Evolutionary conservation across 1,140 invertebrate species (phyloP).

Genomic region (Orchesella cincta): DNA sequence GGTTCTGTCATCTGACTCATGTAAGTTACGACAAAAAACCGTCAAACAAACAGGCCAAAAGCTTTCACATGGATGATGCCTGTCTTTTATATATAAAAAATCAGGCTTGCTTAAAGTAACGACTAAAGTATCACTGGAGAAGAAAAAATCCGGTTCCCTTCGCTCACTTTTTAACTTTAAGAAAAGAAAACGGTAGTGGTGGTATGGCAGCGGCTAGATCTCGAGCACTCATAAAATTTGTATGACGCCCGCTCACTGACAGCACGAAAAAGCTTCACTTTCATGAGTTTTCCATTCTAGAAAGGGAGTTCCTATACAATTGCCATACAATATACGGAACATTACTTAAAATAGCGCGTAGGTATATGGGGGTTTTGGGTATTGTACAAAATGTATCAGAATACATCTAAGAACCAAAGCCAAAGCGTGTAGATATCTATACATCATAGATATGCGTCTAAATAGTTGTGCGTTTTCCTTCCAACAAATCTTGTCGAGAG

Average conservation of each 20-base stretch:
- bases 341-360: neutral
- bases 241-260: conserved; percentile 21
- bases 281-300: conserved; percentile 3
- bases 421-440: too few species aligned
- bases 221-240: conserved; percentile 24
- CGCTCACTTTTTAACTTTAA: conserved; percentile 4
- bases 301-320: neutral
- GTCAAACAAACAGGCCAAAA: neutral
- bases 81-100: conserved; percentile 5
- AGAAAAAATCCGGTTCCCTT: conserved; percentile 13
- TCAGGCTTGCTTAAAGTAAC: neutral
- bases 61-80: neutral
- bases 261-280: conserved; percentile 11
- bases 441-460: neutral
- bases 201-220: too few species aligned
- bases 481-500: neutral
- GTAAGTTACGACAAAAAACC: neutral
- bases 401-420: too few species aligned
- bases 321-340: neutral
- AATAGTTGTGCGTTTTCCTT: neutral
- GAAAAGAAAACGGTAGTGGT: neutral
- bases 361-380: neutral
- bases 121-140: conserved; percentile 5
- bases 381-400: neutral
- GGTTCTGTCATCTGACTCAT: neutral